Evolutionary conservation across 2,888 invertebrate genomes (phyloP), one percentile per base, ranked within the genome.

Genomic region (Cryptops parisi): DNA sequence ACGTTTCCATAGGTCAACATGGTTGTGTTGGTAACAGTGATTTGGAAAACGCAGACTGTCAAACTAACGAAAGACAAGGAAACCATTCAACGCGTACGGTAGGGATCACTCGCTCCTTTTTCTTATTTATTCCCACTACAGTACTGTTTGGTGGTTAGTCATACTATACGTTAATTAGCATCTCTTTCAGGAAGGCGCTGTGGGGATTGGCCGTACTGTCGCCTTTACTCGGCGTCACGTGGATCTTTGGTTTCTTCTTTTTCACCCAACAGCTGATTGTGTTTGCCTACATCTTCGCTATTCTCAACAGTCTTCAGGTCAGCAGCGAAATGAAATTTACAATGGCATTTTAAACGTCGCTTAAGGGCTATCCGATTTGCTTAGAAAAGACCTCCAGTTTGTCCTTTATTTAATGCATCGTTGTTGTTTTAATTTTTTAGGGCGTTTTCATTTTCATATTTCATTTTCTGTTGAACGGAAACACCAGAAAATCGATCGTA

Each of bases 261-360:
- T 49, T 59, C 3, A 56, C 55, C 21, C 44, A 57, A 38, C 48
- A 41, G 23, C 49, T 47, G 43, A 46, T 46, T 25, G 49, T 51
- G 1, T 54, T 52, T 22, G 57, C 58, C 1, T 60, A 60, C 39
- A 19, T 59, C 1, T 60, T 60, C 51, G 55, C 58, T 2, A 39
- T 58, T 15, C 41, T 59, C 2, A 60, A 60, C 22, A 56, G 58
- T 4, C 52, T 59, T 2, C 60, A 60, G 58, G 60, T 60, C 45
- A 47, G 53, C 25, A n/a, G n/a, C n/a, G n/a, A n/a, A n/a, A n/a
- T n/a, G n/a, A n/a, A n/a, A n/a, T n/a, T n/a, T n/a, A n/a, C n/a
- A n/a, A n/a, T n/a, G n/a, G n/a, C n/a, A n/a, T n/a, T n/a, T n/a
- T n/a, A n/a, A n/a, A n/a, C n/a, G n/a, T n/a, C n/a, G n/a, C n/a